phyloP scores from a whole-genome alignment of 2,888 invertebrate species.

The Byasa hedistus region DNA sequence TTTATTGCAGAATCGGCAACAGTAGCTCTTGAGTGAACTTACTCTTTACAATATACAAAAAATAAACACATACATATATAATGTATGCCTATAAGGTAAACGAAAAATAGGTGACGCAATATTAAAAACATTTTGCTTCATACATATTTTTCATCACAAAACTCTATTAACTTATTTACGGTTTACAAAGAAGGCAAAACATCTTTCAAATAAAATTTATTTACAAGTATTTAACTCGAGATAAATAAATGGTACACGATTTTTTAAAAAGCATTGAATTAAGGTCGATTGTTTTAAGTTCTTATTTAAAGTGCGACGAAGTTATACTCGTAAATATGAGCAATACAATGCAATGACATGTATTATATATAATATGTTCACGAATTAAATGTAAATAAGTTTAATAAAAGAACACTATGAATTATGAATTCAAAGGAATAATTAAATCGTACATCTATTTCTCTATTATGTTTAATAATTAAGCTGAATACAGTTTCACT shows the following conservation, averaged over 20 bases:
- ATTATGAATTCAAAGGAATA: no score
- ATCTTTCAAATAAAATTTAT: conserved; percentile 12
- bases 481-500: no score
- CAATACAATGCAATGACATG: no score
- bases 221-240: background rate
- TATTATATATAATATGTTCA: no score
- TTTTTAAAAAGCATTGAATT: background rate
- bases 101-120: conserved; percentile 53
- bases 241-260: background rate
- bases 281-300: no score
- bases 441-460: no score
- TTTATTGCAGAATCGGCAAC: no score
- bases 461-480: no score
- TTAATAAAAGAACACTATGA: no score
- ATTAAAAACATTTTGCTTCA: conserved; percentile 56
- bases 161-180: conserved; percentile 11
- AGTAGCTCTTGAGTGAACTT: background rate
- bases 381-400: no score
- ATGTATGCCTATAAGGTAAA: background rate
- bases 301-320: no score
- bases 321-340: no score
- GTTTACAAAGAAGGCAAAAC: conserved; percentile 20
- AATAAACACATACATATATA: background rate
- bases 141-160: conserved; percentile 23
- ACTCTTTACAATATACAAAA: background rate